Percentiles rank a stretch among this genome's conserved stretches.
These are phyloP conservation scores for Psittacula cyanocephala DNA, from an alignment of 2,113 vertebrate genomes.

Conservation along the genomic window DNA sequence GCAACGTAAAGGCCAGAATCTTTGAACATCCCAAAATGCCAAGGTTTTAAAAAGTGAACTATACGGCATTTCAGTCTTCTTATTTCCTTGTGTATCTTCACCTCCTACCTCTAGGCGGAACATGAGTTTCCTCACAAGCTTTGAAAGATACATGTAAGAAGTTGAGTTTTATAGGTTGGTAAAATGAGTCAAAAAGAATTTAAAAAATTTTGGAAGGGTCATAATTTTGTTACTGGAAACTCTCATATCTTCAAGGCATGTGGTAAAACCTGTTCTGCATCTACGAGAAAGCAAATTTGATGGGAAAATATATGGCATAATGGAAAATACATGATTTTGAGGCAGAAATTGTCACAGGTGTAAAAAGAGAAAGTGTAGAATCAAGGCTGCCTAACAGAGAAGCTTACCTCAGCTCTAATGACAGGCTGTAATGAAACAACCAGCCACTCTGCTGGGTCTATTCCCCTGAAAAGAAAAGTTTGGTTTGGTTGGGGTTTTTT, in stretches of 20 bases:
- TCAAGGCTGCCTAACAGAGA: background rate
- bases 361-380: background rate
- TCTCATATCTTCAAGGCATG: background rate
- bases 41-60: background rate
- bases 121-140: background rate
- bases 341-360: background rate
- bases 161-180: background rate
- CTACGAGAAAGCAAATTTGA: background rate
- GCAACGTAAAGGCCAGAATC: background rate
- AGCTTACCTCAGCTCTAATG: background rate
- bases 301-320: background rate
- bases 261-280: constrained; percentile 11
- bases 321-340: background rate
- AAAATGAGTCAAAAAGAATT: background rate
- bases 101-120: background rate
- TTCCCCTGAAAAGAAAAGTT: background rate
- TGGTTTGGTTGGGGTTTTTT: too few species aligned
- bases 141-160: background rate
- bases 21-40: background rate
- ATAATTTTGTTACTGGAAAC: background rate
- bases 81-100: background rate
- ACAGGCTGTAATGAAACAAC: background rate
- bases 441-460: background rate
- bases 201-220: background rate
- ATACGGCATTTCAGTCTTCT: background rate